These are phyloP conservation scores for Botrylloides violaceus DNA, from an alignment of 23 tunicate genomes.

Conservation along the genomic window DNA sequence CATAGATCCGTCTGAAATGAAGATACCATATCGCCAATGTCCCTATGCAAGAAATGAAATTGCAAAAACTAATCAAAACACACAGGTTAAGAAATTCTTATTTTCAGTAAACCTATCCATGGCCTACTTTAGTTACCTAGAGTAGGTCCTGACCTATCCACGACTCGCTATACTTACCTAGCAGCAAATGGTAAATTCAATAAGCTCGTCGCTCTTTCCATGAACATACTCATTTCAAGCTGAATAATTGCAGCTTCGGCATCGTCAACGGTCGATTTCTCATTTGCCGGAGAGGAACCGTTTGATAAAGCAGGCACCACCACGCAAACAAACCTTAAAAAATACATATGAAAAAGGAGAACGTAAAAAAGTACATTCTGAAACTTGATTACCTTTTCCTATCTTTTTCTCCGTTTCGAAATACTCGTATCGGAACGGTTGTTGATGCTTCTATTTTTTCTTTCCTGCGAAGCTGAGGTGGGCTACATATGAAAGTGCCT, in stretches of 20 bases:
- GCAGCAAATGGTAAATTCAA: conserved; percentile 63
- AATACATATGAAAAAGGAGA: neutral
- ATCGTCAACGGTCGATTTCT: neutral
- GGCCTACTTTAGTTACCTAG: too few species aligned
- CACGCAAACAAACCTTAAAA: conserved; percentile 40
- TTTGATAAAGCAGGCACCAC: conserved; percentile 55
- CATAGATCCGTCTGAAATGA: conserved; percentile 54
- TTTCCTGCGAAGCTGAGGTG: conserved; percentile 21
- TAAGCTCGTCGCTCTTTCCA: conserved; percentile 51
- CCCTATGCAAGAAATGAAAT: too few species aligned
- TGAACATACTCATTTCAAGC: conserved; percentile 53
- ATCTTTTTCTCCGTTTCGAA: conserved; percentile 61
- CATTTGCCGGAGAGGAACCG: neutral
- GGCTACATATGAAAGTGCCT: conserved; percentile 39
- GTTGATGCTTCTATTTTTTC: conserved; percentile 10
- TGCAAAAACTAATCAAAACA: too few species aligned
- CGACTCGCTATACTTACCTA: conserved; percentile 55
- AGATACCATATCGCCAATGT: neutral
- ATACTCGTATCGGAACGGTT: conserved; percentile 28
- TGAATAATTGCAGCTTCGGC: conserved; percentile 5
- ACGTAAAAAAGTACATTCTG: neutral
- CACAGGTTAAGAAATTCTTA: too few species aligned
- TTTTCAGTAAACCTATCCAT: too few species aligned
- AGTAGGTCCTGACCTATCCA: too few species aligned
- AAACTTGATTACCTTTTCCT: conserved; percentile 40